These are phyloP conservation scores for Phalloptychus januarius DNA, from an alignment of 2,797 vertebrate genomes.

Conservation along the genomic window DNA sequence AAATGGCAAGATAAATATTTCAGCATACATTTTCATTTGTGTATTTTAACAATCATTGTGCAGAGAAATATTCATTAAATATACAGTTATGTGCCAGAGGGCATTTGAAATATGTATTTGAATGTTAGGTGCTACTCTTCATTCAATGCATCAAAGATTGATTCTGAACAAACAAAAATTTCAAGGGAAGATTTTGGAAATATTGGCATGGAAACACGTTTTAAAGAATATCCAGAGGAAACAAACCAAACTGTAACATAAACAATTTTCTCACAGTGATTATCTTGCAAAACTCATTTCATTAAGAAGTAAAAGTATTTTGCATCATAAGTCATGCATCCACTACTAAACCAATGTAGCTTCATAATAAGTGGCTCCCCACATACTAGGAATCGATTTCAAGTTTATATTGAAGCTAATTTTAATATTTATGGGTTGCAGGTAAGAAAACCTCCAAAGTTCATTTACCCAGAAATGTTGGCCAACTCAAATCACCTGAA, in stretches of 20 bases:
- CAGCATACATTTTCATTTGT: slow-evolving; percentile 31
- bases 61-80: slow-evolving; percentile 43
- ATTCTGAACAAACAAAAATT: slow-evolving; percentile 67
- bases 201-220: slow-evolving; percentile 79
- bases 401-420: not conserved
- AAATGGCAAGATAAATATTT: slow-evolving; percentile 31
- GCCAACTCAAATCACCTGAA: not conserved
- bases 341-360: not conserved
- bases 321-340: not conserved
- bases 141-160: slow-evolving; percentile 47
- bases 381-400: not conserved
- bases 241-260: not conserved
- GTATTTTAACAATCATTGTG: slow-evolving; percentile 40
- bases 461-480: too few relatives aligned
- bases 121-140: slow-evolving; percentile 45
- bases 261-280: slow-evolving; percentile 14
- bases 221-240: slow-evolving; percentile 43
- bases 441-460: too few relatives aligned
- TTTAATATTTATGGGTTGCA: not conserved
- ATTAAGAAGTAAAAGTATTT: slow-evolving; percentile 22
- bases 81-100: slow-evolving; percentile 40
- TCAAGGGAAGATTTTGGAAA: slow-evolving; percentile 71
- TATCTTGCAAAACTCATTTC: slow-evolving; percentile 17
- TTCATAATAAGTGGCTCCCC: not conserved
- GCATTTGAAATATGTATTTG: slow-evolving; percentile 51